Percentiles rank a stretch among this genome's conserved stretches.
Evolutionary conservation across 2,797 vertebrate genomes (phyloP).

Genomic region (Mus caroli): DNA sequence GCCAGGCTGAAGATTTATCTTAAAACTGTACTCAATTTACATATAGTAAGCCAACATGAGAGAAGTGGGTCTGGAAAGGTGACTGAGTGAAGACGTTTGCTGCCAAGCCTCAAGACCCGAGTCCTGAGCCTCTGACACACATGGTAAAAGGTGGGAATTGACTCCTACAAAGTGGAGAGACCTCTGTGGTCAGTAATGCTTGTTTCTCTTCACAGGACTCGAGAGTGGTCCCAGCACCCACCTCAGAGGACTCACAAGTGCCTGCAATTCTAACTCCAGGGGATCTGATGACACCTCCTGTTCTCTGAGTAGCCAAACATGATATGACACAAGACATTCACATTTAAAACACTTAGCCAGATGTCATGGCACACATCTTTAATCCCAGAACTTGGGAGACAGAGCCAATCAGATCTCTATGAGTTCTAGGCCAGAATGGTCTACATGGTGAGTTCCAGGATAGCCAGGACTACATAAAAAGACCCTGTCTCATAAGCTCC

Average conservation of each 20-base stretch:
- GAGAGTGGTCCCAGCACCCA: neutral
- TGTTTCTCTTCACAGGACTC: neutral
- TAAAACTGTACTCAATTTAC: neutral
- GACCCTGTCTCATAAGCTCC: neutral
- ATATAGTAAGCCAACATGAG: neutral
- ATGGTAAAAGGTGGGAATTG: neutral
- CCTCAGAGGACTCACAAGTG: neutral
- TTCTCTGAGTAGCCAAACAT: neutral
- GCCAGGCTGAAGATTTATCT: neutral
- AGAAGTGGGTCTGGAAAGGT: neutral
- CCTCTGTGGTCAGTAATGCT: neutral
- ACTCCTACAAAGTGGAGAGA: neutral
- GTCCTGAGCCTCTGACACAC: neutral
- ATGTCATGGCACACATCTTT: neutral
- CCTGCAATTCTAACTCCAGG: neutral
- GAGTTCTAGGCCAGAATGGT: neutral
- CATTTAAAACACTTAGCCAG: neutral
- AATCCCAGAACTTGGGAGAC: neutral
- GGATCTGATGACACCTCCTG: neutral
- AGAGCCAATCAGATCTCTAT: neutral
- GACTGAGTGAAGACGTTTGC: neutral
- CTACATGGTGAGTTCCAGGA: neutral
- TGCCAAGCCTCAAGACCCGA: neutral
- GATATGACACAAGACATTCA: neutral
- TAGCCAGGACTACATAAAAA: neutral